These are phyloP conservation scores for Calcarius lapponicus DNA, from an alignment of 2,797 vertebrate genomes.

Conservation along the genomic window DNA sequence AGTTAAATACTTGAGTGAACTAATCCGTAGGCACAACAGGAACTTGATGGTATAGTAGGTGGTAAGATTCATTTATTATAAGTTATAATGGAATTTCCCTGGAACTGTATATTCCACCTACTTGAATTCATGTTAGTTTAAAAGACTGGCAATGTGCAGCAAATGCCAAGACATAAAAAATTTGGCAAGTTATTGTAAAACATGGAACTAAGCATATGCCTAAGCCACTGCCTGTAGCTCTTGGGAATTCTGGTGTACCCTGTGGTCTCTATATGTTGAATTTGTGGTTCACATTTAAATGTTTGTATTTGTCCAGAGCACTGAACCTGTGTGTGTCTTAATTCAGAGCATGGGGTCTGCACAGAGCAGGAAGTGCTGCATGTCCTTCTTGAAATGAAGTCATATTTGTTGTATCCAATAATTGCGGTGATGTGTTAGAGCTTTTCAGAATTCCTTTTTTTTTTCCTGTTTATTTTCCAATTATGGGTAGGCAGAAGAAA, in stretches of 20 bases:
- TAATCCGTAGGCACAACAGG: neutral
- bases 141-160: neutral
- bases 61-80: slow-evolving; percentile 4
- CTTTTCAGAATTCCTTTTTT: neutral
- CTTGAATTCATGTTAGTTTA: neutral
- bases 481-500: neutral
- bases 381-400: neutral
- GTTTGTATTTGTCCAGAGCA: neutral
- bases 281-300: neutral
- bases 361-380: neutral
- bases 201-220: neutral
- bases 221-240: neutral
- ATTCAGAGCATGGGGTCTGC: neutral
- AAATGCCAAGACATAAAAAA: slow-evolving; percentile 2
- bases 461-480: neutral
- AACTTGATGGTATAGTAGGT: slow-evolving; percentile 17
- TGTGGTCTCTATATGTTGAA: neutral
- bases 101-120: slow-evolving; percentile 11
- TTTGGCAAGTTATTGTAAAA: neutral
- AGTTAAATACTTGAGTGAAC: neutral
- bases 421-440: neutral
- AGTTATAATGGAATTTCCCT: slow-evolving; percentile 42
- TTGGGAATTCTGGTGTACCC: neutral
- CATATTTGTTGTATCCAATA: neutral
- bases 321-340: neutral